A percentile compares a stretch with the other conserved stretches of the same genome.
These are phyloP conservation scores for Hoplostethus atlanticus DNA, from an alignment of 2,797 vertebrate genomes.

Conservation along the genomic window DNA sequence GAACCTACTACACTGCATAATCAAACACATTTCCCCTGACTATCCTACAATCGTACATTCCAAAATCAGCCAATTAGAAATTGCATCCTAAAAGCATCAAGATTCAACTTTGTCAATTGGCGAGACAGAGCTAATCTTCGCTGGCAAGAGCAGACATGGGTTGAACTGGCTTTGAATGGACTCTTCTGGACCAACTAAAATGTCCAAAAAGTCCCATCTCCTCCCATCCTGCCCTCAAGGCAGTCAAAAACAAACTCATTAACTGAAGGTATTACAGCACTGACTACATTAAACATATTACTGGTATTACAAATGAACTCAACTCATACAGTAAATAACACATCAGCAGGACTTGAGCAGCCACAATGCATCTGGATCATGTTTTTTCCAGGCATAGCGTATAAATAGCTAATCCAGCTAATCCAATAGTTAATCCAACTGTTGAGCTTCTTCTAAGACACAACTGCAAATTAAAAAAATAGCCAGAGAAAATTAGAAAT, in stretches of 20 bases:
- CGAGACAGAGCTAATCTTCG: constrained; percentile 33
- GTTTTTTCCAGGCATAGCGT: too few relatives aligned
- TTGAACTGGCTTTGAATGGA: neutral
- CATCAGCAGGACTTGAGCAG: neutral
- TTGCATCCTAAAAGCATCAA: constrained; percentile 14
- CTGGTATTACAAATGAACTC: constrained; percentile 9
- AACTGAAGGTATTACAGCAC: neutral
- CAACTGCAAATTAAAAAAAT: too few relatives aligned
- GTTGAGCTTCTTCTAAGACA: too few relatives aligned
- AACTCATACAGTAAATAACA: constrained; percentile 1
- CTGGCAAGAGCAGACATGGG: constrained; percentile 32
- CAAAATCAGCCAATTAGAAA: constrained; percentile 24
- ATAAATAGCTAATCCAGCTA: too few relatives aligned
- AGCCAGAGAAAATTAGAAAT: too few relatives aligned
- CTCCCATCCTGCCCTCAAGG: neutral
- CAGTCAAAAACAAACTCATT: neutral
- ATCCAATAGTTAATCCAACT: too few relatives aligned
- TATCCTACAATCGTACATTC: constrained; percentile 62
- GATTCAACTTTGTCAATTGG: constrained; percentile 24
- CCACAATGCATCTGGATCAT: neutral
- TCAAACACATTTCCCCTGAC: constrained; percentile 55
- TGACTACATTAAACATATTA: neutral
- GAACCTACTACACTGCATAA: constrained; percentile 48
- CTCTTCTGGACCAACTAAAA: neutral
- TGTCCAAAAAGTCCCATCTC: too few relatives aligned